Conservation (phyloP, 1,140 invertebrate genomes). For the Apis cerana region DNA sequence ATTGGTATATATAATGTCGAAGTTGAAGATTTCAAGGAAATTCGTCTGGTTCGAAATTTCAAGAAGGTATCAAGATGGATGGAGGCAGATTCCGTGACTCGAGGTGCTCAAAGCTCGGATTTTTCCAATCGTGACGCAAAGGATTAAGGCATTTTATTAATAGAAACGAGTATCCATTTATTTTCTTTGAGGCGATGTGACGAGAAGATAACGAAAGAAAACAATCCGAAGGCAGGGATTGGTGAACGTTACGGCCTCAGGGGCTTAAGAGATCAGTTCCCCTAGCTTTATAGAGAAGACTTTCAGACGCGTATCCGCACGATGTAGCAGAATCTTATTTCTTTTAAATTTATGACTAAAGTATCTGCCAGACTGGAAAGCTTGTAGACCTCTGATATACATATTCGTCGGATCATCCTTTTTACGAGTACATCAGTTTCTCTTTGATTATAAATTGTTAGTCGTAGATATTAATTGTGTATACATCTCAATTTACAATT, state of each 20-base stretch:
- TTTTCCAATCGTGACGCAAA: not conserved
- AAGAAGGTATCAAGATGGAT: not conserved
- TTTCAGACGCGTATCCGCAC: constrained; percentile 42
- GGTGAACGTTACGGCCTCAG: constrained; percentile 42
- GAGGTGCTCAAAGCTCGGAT: not conserved
- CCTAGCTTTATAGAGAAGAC: constrained; percentile 38
- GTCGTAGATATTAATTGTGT: no score
- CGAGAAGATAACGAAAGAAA: constrained; percentile 23
- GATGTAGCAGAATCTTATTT: constrained; percentile 58
- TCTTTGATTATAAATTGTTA: no score
- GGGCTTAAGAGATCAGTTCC: constrained; percentile 43
- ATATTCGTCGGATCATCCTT: no score
- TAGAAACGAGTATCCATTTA: not conserved
- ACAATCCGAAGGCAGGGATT: constrained; percentile 7
- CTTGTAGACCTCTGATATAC: constrained; percentile 44
- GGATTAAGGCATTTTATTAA: not conserved
- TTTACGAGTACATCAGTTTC: no score
- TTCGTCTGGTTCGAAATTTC: not conserved
- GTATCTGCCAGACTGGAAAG: constrained; percentile 56
- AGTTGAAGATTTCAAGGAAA: not conserved
- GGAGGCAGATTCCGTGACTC: not conserved
- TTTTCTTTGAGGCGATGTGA: not conserved
- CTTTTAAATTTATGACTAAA: constrained; percentile 60
- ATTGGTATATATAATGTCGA: no score
- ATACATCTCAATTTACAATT: no score